phyloP scores from a whole-genome alignment of 2,113 vertebrate genomes.

The Chaenocephalus aceratus region DNA sequence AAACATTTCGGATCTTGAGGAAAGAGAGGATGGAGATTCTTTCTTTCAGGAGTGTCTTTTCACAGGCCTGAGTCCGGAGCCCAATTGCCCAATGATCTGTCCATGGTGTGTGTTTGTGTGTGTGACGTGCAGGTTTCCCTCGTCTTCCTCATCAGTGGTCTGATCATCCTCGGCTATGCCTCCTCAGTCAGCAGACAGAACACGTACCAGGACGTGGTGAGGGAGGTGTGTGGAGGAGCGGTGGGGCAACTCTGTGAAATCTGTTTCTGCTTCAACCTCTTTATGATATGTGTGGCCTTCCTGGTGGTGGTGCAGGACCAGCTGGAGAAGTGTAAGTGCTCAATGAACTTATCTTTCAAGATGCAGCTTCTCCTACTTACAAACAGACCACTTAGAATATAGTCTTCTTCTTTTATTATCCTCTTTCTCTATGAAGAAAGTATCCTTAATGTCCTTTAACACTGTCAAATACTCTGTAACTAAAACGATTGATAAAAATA shows the following conservation, averaged over 20 bases:
- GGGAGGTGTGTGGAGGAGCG: constrained; percentile 87
- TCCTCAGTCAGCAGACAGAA: constrained; percentile 89
- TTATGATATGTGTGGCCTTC: constrained; percentile 96
- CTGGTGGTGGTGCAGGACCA: constrained; percentile 96
- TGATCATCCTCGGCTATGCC: constrained; percentile 91
- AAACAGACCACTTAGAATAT: neutral
- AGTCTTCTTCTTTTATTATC: neutral
- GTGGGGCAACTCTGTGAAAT: constrained; percentile 91
- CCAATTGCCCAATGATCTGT: neutral
- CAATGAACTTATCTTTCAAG: neutral
- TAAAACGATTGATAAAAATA: neutral
- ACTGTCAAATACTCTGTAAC: neutral
- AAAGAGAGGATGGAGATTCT: too few relatives aligned
- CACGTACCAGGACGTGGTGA: constrained; percentile 94
- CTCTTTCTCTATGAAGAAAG: neutral
- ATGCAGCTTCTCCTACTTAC: neutral
- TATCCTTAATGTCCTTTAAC: neutral
- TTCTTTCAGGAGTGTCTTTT: neutral
- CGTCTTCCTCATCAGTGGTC: constrained; percentile 93
- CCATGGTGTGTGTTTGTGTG: neutral
- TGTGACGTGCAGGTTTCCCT: constrained; percentile 86
- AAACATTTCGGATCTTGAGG: too few relatives aligned
- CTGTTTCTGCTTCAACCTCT: constrained; percentile 95
- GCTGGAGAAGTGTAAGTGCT: constrained; percentile 92
- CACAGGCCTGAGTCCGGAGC: neutral